phyloP scores from a whole-genome alignment of 2,888 invertebrate genomes.

The Philonicus albiceps region DNA sequence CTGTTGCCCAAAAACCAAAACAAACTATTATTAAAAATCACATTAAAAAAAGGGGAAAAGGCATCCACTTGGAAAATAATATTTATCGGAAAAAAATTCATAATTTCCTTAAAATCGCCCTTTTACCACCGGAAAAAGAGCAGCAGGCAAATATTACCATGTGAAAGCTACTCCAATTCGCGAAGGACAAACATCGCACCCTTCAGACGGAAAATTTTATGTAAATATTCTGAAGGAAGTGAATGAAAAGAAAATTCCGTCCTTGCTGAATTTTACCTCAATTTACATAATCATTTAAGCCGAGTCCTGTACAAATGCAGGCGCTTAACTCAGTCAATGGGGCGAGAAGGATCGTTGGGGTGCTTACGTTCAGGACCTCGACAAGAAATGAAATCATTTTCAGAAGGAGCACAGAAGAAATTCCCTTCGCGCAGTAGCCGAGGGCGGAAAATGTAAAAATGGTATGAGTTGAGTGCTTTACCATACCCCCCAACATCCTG shows the following conservation, averaged over 20 bases:
- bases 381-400: constrained; percentile 6
- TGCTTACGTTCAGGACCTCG: neutral
- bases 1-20: no score
- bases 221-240: neutral
- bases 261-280: neutral
- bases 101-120: neutral
- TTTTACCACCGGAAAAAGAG: neutral
- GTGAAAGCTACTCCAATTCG: neutral
- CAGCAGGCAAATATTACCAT: neutral
- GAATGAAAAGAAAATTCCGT: constrained; percentile 3
- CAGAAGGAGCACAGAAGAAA: neutral
- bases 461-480: neutral
- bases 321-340: neutral
- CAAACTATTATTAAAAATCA: neutral
- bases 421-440: neutral
- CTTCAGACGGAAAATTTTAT: neutral
- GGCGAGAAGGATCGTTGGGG: neutral
- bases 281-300: constrained; percentile 24
- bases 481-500: neutral
- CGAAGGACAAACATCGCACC: neutral
- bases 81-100: neutral
- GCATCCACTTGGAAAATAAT: neutral
- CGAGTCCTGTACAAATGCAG: neutral
- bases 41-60: neutral
- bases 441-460: neutral